Evolutionary conservation across 2,888 invertebrate species (phyloP).

Genomic region (Campoplex capitator): DNA sequence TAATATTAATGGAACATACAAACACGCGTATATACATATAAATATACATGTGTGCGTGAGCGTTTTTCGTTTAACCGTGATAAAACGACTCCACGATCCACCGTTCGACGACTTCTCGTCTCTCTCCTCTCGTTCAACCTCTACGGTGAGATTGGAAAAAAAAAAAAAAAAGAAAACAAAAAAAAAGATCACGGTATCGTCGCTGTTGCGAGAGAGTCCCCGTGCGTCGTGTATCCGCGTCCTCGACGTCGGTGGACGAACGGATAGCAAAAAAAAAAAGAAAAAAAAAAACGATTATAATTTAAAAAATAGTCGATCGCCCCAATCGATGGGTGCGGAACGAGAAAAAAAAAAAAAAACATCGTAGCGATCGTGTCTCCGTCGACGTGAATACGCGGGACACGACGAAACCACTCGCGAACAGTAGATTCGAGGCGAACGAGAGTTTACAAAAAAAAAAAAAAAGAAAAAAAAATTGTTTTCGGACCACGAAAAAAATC

Average conservation of each 20-base stretch:
- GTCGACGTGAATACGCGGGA: constrained; percentile 25
- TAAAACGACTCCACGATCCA: constrained; percentile 30
- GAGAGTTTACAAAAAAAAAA: constrained; percentile 42
- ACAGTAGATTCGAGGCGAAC: constrained; percentile 35
- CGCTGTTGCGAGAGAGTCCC: background rate
- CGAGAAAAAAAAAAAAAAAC: constrained; percentile 51
- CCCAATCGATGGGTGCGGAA: constrained; percentile 24
- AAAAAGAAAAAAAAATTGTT: constrained; percentile 57
- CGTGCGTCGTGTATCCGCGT: background rate
- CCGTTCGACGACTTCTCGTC: constrained; percentile 36
- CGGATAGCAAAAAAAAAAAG: constrained; percentile 58
- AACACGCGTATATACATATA: background rate
- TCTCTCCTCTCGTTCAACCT: constrained; percentile 27
- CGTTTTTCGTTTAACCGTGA: constrained; percentile 55
- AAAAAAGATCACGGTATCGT: constrained; percentile 12
- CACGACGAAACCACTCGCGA: constrained; percentile 5
- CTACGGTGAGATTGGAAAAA: constrained; percentile 23
- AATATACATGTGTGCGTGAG: constrained; percentile 59
- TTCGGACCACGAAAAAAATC: constrained; percentile 29
- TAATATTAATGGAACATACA: constrained; percentile 48
- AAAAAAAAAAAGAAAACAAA: background rate
- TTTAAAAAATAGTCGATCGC: constrained; percentile 55
- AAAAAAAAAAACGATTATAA: constrained; percentile 56
- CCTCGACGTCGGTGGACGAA: constrained; percentile 40
- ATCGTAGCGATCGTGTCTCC: constrained; percentile 8